Evolutionary conservation across 2,797 vertebrate genomes (phyloP).

Genomic region (Synaphobranchus kaupii): DNA sequence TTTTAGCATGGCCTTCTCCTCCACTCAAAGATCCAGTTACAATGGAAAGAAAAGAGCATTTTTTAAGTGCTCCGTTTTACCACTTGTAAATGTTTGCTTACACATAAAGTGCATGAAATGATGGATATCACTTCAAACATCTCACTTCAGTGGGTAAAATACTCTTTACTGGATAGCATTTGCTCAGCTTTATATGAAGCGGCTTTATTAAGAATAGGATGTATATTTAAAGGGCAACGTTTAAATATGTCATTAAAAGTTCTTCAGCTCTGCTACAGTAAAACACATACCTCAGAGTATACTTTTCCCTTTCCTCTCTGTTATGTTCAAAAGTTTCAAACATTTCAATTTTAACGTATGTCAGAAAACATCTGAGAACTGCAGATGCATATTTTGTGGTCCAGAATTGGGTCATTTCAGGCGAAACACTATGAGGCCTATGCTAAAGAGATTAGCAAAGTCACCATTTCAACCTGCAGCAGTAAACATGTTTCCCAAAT

Average conservation of each 20-base stretch:
- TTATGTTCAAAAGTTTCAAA: not conserved
- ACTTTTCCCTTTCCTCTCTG: not conserved
- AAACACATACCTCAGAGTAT: not conserved
- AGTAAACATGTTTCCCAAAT: not conserved
- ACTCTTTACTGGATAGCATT: not conserved
- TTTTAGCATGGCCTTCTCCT: not conserved
- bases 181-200: not conserved
- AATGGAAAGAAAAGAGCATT: not conserved
- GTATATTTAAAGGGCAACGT: not conserved
- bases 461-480: not conserved
- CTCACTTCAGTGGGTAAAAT: not conserved
- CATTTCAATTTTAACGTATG: not conserved
- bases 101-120: not conserved
- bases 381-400: not conserved
- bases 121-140: not conserved
- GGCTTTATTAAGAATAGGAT: slow-evolving; percentile 2
- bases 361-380: not conserved
- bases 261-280: not conserved
- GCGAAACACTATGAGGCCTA: not conserved
- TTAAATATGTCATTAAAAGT: not conserved
- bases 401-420: not conserved
- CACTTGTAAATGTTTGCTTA: not conserved
- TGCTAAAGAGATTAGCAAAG: not conserved
- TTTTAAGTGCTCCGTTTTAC: not conserved
- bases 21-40: not conserved